These are phyloP conservation scores for Idaea dimidiata DNA, from an alignment of 2,888 invertebrate genomes.

Conservation along the genomic window DNA sequence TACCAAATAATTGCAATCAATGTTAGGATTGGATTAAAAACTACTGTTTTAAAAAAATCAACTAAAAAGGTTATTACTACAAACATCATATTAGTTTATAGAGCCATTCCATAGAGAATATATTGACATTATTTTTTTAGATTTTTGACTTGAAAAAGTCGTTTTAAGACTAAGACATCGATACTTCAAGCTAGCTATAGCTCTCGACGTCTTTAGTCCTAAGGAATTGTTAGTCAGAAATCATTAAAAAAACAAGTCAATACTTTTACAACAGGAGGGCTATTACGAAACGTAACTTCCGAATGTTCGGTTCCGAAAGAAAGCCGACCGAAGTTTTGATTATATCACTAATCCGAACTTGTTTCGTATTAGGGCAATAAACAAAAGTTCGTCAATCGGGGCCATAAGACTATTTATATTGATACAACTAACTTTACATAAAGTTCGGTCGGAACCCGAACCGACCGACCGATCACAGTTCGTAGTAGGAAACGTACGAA, in stretches of 20 bases:
- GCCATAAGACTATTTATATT: no score
- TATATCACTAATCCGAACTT: no score
- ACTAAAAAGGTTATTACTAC: constrained; percentile 39
- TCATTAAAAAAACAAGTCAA: constrained; percentile 9
- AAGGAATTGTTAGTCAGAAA: background rate
- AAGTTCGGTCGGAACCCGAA: no score
- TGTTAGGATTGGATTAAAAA: constrained; percentile 62
- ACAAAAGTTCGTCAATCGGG: no score
- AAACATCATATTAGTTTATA: constrained; percentile 34
- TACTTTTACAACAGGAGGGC: constrained; percentile 13
- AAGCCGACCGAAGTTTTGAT: no score
- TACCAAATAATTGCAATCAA: constrained; percentile 66
- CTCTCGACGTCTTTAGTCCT: background rate
- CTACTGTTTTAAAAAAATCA: constrained; percentile 35
- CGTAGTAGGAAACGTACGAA: no score
- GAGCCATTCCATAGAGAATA: constrained; percentile 29
- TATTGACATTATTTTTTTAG: constrained; percentile 28
- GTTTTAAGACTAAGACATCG: background rate
- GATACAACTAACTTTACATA: no score
- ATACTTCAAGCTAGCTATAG: background rate
- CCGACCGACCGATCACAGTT: no score
- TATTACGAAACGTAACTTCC: no score
- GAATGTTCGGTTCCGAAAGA: no score
- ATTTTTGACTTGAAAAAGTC: constrained; percentile 5
- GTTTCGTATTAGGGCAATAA: no score